Evolutionary conservation across 2,888 invertebrate species (phyloP), one percentile per base, ranked within the genome.

Genomic region (Stratiomys singularior): DNA sequence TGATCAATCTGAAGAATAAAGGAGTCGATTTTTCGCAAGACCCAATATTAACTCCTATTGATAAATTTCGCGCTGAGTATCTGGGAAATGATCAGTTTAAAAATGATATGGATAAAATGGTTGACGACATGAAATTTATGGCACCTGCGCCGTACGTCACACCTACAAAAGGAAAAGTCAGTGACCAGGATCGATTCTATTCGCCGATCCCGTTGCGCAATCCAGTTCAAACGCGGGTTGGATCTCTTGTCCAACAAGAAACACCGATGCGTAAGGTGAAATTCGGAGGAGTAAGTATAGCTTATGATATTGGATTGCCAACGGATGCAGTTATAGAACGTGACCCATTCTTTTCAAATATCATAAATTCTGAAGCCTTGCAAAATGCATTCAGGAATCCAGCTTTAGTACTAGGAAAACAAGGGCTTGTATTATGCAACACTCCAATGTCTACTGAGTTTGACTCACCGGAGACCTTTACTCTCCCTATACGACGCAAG

Each of bases 21-120:
- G 90, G 89, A 80, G 85, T 90, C 78, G 88, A 90, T 15, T 86
- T 90, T 18, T 85, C 88, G 1, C 88, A 88, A 79, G 91, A 91
- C 83, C 89, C 90, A 0, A 89, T 89, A 79, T 82, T 91, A 44
- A 89, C 89, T 60, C 90, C 91, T 0, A 90, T 91, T 21, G 88
- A 89, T 72, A 87, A 89, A 18, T 90, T 91, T 82, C 88, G 90
- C 37, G 89, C 89, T n/a, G 90, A 91, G 80, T 91, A 89, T 81
- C 86, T 89, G 60, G 87, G 83, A 30, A 90, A 90, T 83, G 88
- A 89, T 37, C 88, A 89, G 80, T 90, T 90, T 71, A 88, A 87
- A 81, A 88, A 89, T 0, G 90, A 90, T 83, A 88, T 89, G 0
- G 88, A 88, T 79, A 88, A 88, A 76, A 89, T 90, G 80, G 82